Conservation (phyloP, 2,888 invertebrate genomes). For the Sphaerophoria taeniata region DNA sequence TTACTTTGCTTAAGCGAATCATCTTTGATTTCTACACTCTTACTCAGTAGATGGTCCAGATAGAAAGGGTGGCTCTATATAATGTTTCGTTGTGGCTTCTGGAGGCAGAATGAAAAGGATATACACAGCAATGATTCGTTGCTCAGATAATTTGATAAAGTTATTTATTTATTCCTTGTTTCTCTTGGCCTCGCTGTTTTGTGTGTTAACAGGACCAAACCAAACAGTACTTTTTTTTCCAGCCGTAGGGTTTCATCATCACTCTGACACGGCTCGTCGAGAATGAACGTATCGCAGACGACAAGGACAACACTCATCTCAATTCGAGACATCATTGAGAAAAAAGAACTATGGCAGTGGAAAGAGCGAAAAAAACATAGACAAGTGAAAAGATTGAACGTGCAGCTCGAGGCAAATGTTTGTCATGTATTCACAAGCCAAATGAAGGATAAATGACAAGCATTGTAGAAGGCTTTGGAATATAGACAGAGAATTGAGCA, state of each 20-base stretch:
- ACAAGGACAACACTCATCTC: neutral
- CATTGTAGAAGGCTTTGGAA: constrained; percentile 35
- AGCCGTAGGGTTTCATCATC: constrained; percentile 18
- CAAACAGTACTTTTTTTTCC: too few species aligned
- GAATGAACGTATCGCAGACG: neutral
- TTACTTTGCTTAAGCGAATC: constrained; percentile 32
- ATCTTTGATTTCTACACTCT: constrained; percentile 43
- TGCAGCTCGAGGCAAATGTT: constrained; percentile 61
- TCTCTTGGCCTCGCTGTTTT: neutral
- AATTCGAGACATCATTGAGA: constrained; percentile 7
- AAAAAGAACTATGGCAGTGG: too few species aligned
- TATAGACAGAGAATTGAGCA: constrained; percentile 56
- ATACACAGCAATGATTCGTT: constrained; percentile 22
- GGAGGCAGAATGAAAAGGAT: constrained; percentile 4
- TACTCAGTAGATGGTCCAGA: neutral
- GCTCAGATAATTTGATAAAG: constrained; percentile 49
- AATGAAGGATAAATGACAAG: constrained; percentile 69
- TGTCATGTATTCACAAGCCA: constrained; percentile 64
- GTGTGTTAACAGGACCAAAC: too few species aligned
- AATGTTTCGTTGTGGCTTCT: neutral
- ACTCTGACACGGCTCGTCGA: too few species aligned
- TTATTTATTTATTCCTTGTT: constrained; percentile 32
- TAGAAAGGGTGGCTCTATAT: constrained; percentile 9
- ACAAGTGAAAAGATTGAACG: neutral
- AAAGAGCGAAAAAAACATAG: constrained; percentile 17